phyloP scores from a whole-genome alignment of 2,113 vertebrate species.

The Pseudonaja textilis region DNA sequence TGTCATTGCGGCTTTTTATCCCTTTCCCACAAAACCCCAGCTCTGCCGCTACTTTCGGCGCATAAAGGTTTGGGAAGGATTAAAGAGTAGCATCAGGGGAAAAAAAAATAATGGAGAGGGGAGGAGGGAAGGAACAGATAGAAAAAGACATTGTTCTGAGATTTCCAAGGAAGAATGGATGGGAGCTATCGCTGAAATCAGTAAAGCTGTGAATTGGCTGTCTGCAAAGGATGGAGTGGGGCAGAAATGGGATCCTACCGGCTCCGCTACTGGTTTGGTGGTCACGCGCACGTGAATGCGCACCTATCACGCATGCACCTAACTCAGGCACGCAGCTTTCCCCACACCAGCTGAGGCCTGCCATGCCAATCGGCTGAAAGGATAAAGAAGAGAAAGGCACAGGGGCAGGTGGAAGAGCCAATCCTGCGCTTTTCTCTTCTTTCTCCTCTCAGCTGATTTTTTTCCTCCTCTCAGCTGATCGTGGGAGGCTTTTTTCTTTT shows the following conservation, averaged over 20 bases:
- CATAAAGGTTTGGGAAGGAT: slow-evolving; percentile 24
- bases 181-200: not conserved
- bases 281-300: accelerated
- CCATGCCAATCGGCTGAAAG: too few relatives aligned
- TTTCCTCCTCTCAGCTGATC: too few relatives aligned
- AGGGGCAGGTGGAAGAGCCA: too few relatives aligned
- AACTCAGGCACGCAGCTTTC: too few relatives aligned
- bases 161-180: not conserved
- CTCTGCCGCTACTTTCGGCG: not conserved
- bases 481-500: too few relatives aligned
- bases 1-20: slow-evolving; percentile 10
- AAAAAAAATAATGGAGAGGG: not conserved
- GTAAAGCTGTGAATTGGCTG: not conserved
- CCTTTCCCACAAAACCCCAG: not conserved
- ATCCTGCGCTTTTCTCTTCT: too few relatives aligned
- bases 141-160: slow-evolving; percentile 21
- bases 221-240: not conserved
- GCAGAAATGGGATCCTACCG: too few relatives aligned
- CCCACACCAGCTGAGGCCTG: too few relatives aligned
- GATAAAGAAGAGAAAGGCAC: too few relatives aligned
- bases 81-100: slow-evolving; percentile 41
- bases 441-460: too few relatives aligned
- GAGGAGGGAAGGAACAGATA: slow-evolving; percentile 15
- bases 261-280: too few relatives aligned
- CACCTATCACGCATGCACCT: too few relatives aligned